phyloP scores from a whole-genome alignment of 2,113 vertebrate species.

The Pyrgilauda ruficollis region DNA sequence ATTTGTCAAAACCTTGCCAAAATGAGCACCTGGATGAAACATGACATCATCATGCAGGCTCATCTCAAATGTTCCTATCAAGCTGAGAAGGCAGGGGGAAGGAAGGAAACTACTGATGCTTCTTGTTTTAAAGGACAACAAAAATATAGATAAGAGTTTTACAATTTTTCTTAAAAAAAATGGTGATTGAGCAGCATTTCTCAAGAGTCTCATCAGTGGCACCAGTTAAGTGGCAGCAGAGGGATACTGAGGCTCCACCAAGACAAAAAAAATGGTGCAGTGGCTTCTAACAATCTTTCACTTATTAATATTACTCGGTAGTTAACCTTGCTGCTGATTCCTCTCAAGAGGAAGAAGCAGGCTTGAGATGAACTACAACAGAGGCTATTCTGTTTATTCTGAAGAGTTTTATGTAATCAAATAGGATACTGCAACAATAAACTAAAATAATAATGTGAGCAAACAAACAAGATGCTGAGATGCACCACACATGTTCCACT shows the following conservation, averaged over 20 bases:
- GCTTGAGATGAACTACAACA: not conserved
- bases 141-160: not conserved
- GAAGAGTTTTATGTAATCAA: not conserved
- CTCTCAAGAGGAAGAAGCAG: not conserved
- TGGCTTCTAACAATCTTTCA: not conserved
- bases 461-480: not conserved
- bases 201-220: not conserved
- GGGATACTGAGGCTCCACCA: not conserved
- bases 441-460: not conserved
- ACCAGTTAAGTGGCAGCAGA: not conserved
- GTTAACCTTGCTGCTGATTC: not conserved
- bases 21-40: not conserved
- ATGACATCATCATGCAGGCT: not conserved
- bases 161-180: not conserved
- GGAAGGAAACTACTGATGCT: not conserved
- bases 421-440: not conserved
- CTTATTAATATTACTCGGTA: not conserved
- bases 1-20: not conserved
- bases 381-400: not conserved
- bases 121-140: not conserved
- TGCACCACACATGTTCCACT: not conserved
- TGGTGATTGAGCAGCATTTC: not conserved
- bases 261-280: not conserved
- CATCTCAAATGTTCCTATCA: not conserved
- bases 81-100: not conserved